Evolutionary conservation across 2,888 invertebrate species (phyloP), one percentile per base, ranked within the genome.

Genomic region (Pristionchus exspectatus): DNA sequence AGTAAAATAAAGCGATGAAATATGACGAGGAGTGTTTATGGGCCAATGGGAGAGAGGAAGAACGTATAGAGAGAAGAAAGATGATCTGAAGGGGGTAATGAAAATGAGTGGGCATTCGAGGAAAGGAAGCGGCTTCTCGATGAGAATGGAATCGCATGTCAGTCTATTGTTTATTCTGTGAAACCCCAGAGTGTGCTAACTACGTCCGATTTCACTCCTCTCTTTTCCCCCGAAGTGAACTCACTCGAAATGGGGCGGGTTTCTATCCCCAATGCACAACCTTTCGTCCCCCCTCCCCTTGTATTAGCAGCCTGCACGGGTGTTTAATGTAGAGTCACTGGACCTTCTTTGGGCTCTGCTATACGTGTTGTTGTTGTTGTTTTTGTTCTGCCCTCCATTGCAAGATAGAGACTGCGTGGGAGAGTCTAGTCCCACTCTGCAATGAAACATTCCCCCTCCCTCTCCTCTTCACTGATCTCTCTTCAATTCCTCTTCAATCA

Each of bases 111-210:
- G 77, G 50, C 18, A 77, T 44, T 30, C 21, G 33, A 27, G 7
- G 74, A 21, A 14, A 74, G 30, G 66, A 66, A 21, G 74, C 30
- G 74, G 74, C 30, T 14, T 44, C 44, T 33, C 27, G 4, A 21
- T 33, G 33, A 14, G 33, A 33, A 16, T 4, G 77, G 77, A 38
- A 77, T 44, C 44, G 44, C 38, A 27, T 74, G 24, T 24, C 44
- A 24, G 1, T 1, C 44, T 21, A 77, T 77, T 77, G 77, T 77
- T 77, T 77, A 77, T 44, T 44, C 77, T 44, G n/a, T 38, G 38
- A 21, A 77, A 44, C 72, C 33, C 72, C 30, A 74, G 74, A 77
- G 77, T 77, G 77, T 77, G 77, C 77, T 44, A 77, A 77, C 77
- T 77, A 12, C 77, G n/a, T 27, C 77, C 44, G 24, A 69, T 27